Conservation (phyloP, 2,888 invertebrate species). For the Drosophila merina region DNA sequence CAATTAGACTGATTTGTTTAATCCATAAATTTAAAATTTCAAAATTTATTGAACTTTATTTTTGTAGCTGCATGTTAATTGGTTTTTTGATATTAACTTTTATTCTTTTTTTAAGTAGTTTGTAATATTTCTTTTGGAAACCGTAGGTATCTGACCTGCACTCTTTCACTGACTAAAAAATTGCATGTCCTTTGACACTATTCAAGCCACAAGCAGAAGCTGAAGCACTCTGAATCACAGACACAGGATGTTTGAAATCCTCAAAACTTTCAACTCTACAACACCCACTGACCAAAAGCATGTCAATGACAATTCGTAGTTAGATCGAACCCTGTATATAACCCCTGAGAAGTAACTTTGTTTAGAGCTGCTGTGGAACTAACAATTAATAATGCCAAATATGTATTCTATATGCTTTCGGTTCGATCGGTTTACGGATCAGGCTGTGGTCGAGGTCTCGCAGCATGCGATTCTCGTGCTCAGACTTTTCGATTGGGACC, state of each 20-base stretch:
- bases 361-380: constrained; percentile 23
- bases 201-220: constrained; percentile 24
- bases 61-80: background rate
- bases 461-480: constrained; percentile 86
- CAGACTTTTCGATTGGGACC: constrained; percentile 95
- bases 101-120: background rate
- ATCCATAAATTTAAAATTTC: too few relatives aligned
- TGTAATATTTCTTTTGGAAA: background rate
- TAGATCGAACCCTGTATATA: constrained; percentile 34
- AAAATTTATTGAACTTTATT: too few relatives aligned
- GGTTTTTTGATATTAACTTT: too few relatives aligned
- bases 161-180: background rate
- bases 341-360: constrained; percentile 10
- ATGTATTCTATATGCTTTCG: constrained; percentile 5
- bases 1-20: background rate
- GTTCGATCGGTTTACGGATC: constrained; percentile 41
- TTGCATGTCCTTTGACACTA: constrained; percentile 31
- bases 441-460: constrained; percentile 87
- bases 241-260: constrained; percentile 1
- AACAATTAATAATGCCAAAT: constrained; percentile 37
- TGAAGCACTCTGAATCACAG: constrained; percentile 32
- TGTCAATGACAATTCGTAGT: constrained; percentile 25
- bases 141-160: background rate
- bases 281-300: constrained; percentile 25
- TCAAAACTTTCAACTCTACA: constrained; percentile 1